Evolutionary conservation across 1,140 invertebrate genomes (phyloP), one percentile per base, ranked within the genome.

Genomic region (Homarus americanus): DNA sequence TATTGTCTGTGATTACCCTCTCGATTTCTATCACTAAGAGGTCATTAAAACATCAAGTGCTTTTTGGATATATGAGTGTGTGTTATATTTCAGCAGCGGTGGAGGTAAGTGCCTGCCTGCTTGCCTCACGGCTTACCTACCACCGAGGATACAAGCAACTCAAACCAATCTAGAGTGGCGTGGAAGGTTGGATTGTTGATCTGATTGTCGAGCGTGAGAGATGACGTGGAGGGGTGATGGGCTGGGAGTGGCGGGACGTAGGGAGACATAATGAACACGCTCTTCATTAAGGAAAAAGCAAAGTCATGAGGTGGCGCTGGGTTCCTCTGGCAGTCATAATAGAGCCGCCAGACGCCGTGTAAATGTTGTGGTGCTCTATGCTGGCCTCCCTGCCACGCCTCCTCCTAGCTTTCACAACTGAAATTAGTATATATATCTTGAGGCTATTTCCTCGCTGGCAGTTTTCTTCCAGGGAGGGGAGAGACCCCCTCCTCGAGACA

Each of bases 221-320:
- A 72, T 86, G 69, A 53, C 44, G 49, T 9, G 32, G 53, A 24
- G 58, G 12, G 34, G 49, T 12, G 80, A 58, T 28, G 63, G 80
- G 41, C 4, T 36, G 3, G 78, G 2, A 34, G 41, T 9, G 4
- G 32, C 12, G 36, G 40, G 80, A 38, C 28, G 38, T 72, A 75
- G 10, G 72, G 83, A 53, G 44, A 73, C 41, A 76, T 86, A 86
- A 86, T 86, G 72, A 86, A 76, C 83, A 41, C 83, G 83, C 72
- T 75, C 72, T 76, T 86, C 83, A 86, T 86, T 76, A 86, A 73
- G 72, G 83, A 86, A 84, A 86, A 72, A 86, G 83, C 44, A n/a
- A 41, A 86, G 83, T 86, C 83, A 86, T 86, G 69, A 86, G 32
- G 83, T 49, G 72, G 24, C 73, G 7, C 10, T 34, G 10, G 78